Conservation (phyloP, 1,140 invertebrate genomes). For the Yoshiicerus persimilis region DNA sequence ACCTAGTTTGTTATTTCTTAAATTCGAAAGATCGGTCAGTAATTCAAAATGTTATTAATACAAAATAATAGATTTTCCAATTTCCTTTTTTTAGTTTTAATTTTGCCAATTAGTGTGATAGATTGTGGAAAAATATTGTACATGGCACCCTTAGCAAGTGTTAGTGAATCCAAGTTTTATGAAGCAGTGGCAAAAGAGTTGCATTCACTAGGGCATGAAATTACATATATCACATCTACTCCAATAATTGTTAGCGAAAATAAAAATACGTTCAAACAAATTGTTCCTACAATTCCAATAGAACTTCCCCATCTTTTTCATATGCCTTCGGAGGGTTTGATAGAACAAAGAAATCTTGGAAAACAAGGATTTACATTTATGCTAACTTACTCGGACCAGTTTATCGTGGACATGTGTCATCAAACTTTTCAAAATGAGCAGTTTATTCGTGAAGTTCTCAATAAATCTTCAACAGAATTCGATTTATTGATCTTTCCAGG, state of each 20-base stretch:
- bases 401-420: neutral
- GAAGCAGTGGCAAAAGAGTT: neutral
- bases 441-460: neutral
- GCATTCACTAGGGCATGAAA: neutral
- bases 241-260: neutral
- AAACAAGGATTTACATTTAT: neutral
- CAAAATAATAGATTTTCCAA: neutral
- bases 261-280: neutral
- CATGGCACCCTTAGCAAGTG: neutral
- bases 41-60: neutral
- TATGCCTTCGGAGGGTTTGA: neutral
- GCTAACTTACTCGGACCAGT: neutral
- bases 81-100: neutral
- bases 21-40: no score
- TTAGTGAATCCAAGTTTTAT: neutral
- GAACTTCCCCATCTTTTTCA: neutral
- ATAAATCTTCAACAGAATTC: neutral
- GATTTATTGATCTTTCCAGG: neutral
- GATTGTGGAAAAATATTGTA: neutral
- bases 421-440: neutral
- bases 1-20: no score
- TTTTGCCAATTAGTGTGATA: neutral
- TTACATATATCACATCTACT: neutral
- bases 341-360: neutral
- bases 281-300: neutral